A percentile compares a stretch with the other conserved stretches of the same genome.
These are phyloP conservation scores for Phycodurus eques DNA, from an alignment of 2,113 vertebrate species.

Conservation along the genomic window DNA sequence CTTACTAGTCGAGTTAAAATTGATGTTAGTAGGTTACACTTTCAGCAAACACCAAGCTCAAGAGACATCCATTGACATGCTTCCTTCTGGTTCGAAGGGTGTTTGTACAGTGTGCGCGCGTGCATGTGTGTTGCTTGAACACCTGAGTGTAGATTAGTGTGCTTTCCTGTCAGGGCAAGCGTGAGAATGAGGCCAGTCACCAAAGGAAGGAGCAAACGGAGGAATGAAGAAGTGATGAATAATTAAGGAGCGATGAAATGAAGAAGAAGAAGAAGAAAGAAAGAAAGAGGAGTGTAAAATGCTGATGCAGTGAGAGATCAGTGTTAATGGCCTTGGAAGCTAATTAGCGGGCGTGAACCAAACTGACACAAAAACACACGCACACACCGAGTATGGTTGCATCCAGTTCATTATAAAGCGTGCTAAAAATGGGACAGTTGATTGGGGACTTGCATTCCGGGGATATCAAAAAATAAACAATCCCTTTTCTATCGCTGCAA, in stretches of 20 bases:
- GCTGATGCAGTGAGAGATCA: conserved; percentile 47
- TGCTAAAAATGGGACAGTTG: conserved; percentile 37
- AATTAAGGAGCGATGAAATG: conserved; percentile 39
- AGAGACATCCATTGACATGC: conserved; percentile 25
- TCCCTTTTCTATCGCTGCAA: background rate
- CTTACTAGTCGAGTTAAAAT: conserved; percentile 39
- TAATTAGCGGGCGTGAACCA: conserved; percentile 43
- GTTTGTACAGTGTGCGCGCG: conserved; percentile 9
- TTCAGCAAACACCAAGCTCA: conserved; percentile 55
- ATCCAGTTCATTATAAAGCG: conserved; percentile 34
- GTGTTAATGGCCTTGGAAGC: conserved; percentile 24
- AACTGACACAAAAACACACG: conserved; percentile 16
- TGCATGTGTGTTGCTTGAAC: conserved; percentile 1
- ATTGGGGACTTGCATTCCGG: conserved; percentile 19
- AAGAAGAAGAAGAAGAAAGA: conserved; percentile 31
- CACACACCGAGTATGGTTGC: background rate
- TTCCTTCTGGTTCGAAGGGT: conserved; percentile 26
- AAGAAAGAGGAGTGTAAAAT: conserved; percentile 39
- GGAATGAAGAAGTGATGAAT: conserved; percentile 27
- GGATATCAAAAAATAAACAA: background rate
- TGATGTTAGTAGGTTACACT: conserved; percentile 62
- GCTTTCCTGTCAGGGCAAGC: conserved; percentile 38
- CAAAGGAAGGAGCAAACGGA: conserved; percentile 18
- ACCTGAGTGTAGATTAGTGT: background rate
- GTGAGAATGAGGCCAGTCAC: conserved; percentile 56